A percentile compares a stretch with the other conserved stretches of the same genome.
These are phyloP conservation scores for Argyrosomus japonicus DNA, from an alignment of 2,113 vertebrate species.

Conservation along the genomic window DNA sequence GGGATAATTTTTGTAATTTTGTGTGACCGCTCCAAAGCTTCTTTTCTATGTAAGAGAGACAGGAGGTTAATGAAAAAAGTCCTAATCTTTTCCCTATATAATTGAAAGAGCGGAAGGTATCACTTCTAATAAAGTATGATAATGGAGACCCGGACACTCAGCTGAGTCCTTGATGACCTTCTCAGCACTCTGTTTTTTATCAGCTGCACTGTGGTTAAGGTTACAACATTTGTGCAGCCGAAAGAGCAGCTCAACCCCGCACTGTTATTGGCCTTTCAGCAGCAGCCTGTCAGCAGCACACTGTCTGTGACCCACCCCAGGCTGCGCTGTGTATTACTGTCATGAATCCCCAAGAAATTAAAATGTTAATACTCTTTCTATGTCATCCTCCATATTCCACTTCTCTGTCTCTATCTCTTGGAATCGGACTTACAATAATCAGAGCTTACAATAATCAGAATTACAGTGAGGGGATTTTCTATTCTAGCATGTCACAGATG, in stretches of 20 bases:
- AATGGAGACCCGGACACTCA: conserved; percentile 49
- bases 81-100: conserved; percentile 55
- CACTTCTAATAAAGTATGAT: conserved; percentile 65
- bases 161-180: conserved; percentile 50
- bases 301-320: conserved; percentile 1
- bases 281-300: background rate
- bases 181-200: conserved; percentile 31
- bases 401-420: background rate
- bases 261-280: conserved; percentile 19
- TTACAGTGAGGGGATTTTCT: background rate
- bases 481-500: no score
- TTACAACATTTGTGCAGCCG: conserved; percentile 26
- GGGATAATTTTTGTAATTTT: conserved; percentile 49
- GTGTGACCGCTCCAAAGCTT: conserved; percentile 42
- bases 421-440: conserved; percentile 11
- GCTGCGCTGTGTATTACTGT: conserved; percentile 5
- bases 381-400: conserved; percentile 19
- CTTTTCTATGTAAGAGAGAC: conserved; percentile 39
- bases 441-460: conserved; percentile 9
- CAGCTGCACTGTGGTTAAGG: conserved; percentile 30
- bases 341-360: conserved; percentile 36
- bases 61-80: conserved; percentile 66
- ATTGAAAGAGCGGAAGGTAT: conserved; percentile 71
- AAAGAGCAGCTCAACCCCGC: conserved; percentile 6
- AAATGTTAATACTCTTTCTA: conserved; percentile 34